Evolutionary conservation across 2,113 vertebrate species (phyloP).

Genomic region (Gallinago paraguaiae): DNA sequence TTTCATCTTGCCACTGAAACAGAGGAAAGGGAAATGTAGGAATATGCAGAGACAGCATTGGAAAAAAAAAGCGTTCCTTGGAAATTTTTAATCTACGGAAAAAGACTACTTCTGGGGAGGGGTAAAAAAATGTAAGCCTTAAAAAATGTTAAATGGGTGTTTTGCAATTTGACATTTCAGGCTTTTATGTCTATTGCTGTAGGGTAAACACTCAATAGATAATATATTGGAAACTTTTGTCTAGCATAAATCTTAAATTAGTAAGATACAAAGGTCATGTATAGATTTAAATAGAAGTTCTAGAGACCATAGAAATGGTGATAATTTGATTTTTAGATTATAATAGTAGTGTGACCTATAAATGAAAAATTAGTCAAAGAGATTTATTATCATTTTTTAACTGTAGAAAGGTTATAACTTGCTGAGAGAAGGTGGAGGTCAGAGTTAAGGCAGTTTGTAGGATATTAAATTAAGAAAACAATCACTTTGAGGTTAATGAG

Average conservation of each 20-base stretch:
- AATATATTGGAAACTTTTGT: neutral
- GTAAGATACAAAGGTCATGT: constrained; percentile 14
- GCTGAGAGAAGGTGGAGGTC: neutral
- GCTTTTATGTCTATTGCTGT: constrained; percentile 11
- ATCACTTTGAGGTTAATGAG: neutral
- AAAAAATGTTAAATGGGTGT: constrained; percentile 1
- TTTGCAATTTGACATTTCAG: constrained; percentile 44
- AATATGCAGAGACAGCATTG: neutral
- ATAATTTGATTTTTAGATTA: constrained; percentile 20
- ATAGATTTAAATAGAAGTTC: constrained; percentile 7
- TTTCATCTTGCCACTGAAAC: neutral
- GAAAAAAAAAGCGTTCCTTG: neutral
- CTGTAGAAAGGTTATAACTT: neutral
- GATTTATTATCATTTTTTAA: neutral
- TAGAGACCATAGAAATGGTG: neutral
- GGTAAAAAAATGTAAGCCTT: neutral
- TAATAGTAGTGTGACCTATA: neutral
- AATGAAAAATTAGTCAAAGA: neutral
- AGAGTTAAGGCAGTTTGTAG: neutral
- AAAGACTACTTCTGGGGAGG: neutral
- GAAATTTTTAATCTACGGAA: neutral
- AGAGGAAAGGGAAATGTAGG: neutral
- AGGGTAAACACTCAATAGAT: constrained; percentile 30
- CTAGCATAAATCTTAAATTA: constrained; percentile 31
- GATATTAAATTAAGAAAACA: constrained; percentile 29